phyloP scores from a whole-genome alignment of 2,888 invertebrate genomes.

The Uropetala carovei region DNA sequence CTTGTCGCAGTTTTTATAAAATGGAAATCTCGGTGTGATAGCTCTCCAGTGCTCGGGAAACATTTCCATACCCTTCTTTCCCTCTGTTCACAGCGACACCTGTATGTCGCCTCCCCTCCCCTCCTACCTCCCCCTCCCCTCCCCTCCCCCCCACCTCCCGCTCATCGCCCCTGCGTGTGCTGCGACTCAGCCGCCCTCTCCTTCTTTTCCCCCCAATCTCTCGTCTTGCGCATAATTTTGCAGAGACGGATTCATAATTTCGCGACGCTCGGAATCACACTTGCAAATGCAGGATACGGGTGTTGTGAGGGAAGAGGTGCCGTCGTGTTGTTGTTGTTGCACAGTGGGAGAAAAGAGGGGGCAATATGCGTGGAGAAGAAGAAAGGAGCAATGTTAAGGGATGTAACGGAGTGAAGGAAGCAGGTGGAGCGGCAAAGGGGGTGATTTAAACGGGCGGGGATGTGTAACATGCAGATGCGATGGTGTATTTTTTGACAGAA shows the following conservation, averaged over 20 bases:
- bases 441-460: too few relatives aligned
- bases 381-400: too few relatives aligned
- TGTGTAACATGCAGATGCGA: too few relatives aligned
- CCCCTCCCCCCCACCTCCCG: too few relatives aligned
- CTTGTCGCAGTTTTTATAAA: too few relatives aligned
- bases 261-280: not conserved
- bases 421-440: too few relatives aligned
- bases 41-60: not conserved
- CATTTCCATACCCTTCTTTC: too few relatives aligned
- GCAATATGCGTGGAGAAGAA: not conserved
- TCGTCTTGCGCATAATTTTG: not conserved
- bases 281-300: constrained; percentile 1
- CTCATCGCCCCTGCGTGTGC: too few relatives aligned
- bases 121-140: too few relatives aligned
- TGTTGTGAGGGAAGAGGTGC: not conserved
- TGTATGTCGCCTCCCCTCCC: not conserved
- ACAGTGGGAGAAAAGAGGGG: not conserved
- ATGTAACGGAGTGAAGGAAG: too few relatives aligned
- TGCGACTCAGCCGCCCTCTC: not conserved
- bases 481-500: too few relatives aligned
- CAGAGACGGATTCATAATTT: not conserved
- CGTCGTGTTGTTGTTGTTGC: not conserved
- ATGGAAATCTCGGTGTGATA: too few relatives aligned
- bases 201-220: not conserved
- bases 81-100: not conserved